Evolutionary conservation across 2,797 vertebrate genomes (phyloP).

Genomic region (Hemibagrus guttatus): DNA sequence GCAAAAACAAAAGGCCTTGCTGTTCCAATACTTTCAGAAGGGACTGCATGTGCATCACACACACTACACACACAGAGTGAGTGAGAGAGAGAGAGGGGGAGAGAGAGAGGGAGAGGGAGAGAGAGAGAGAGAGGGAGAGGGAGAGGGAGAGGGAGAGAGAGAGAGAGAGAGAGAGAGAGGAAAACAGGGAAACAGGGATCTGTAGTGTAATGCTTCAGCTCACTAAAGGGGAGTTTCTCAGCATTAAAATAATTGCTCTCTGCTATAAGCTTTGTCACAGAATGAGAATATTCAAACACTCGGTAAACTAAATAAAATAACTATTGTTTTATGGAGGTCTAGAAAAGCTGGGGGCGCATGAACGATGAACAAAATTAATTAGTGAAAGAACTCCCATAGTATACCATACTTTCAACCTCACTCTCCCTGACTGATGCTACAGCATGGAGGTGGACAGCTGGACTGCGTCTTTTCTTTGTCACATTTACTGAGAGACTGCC

Average conservation of each 20-base stretch:
- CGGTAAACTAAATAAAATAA: constrained; percentile 34
- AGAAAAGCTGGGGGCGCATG: constrained; percentile 20
- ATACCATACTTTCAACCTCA: constrained; percentile 53
- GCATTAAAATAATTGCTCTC: constrained; percentile 72
- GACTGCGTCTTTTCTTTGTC: neutral
- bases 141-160: constrained; percentile 1
- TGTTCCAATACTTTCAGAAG: neutral
- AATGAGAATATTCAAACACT: constrained; percentile 41
- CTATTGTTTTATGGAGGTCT: constrained; percentile 28
- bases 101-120: constrained; percentile 11
- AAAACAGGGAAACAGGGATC: neutral
- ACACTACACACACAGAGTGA: no score
- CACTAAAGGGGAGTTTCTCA: constrained; percentile 55
- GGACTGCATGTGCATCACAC: neutral
- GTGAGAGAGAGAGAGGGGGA: constrained; percentile 5
- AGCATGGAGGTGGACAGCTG: constrained; percentile 40
- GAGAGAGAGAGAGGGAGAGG: constrained; percentile 9
- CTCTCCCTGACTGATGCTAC: constrained; percentile 43
- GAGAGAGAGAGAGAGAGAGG: neutral
- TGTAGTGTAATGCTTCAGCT: constrained; percentile 39
- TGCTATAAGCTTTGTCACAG: constrained; percentile 57
- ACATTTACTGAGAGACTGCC: neutral
- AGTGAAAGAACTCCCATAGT: constrained; percentile 58
- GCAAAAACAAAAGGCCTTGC: neutral
- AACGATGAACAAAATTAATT: constrained; percentile 63